Base-by-base conservation (phyloP, 53 echinoderm and acorn worm species). In the Paelopatides confundens region DNA sequence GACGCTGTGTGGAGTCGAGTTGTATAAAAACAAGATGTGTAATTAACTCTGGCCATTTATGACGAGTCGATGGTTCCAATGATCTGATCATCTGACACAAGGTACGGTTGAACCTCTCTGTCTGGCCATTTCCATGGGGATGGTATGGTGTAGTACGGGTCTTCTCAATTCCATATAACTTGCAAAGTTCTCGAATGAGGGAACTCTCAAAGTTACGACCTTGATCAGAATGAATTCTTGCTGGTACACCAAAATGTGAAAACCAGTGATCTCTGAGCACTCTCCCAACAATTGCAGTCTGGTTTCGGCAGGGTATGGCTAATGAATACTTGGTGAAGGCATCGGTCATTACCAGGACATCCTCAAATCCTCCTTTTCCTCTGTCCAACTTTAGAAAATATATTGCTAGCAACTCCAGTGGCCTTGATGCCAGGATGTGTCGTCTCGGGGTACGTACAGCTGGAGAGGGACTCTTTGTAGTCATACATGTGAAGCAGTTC, bases 271-370 rank as follows among this genome's bases (percentile, higher is more conserved):
- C 81, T 27, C 62, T 50, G 2, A 91, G 29, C 6, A 51, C 86
- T 9, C 15, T 38, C 2, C 81, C 91, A 24, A 91, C 87, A 4
- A 53, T 17, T n/a, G 90, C 90, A 24, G 90, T 48, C 40, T 90
- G 90, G 50, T 85, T 76, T 26, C 79, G 69, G 38, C 90, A 90
- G 3, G 90, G 76, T 3, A 85, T 37, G 17, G 90, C 90, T 37
- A 21, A 54, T 9, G 90, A 69, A 36, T 71, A 85, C 62, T 90
- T 90, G 4, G 84, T 85, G 33, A 90, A 90, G 3, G 53, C 76
- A 35, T 90, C 90, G 35, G 90, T 90, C 69, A 77, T 77, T 2
- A 90, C 90, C 49, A 90, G 35, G 0, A 90, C 90, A 34, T 90
- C 90, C 31, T 90, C 90, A 33, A 27, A 52, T 0, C 76, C 86